phyloP scores from a whole-genome alignment of 2,888 invertebrate species.

The Aproaerema taeniolella region DNA sequence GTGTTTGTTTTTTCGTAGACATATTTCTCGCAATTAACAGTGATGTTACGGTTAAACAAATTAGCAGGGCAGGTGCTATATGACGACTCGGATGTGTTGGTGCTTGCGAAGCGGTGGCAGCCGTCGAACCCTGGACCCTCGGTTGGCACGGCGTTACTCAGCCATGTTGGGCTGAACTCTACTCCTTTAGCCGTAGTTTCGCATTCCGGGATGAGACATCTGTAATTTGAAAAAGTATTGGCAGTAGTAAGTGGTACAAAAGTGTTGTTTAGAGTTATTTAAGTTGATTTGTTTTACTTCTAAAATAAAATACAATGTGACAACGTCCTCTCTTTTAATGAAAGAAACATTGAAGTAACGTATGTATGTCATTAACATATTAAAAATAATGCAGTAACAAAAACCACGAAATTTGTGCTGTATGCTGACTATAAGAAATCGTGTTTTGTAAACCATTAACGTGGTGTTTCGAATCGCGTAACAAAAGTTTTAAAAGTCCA shows the following conservation, averaged over 20 bases:
- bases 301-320: too few species aligned
- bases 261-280: too few species aligned
- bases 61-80: constrained; percentile 36
- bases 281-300: too few species aligned
- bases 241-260: neutral
- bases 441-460: too few species aligned
- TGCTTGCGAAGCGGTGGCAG: constrained; percentile 51
- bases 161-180: constrained; percentile 47
- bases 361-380: too few species aligned
- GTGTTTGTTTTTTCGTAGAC: constrained; percentile 46
- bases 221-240: constrained; percentile 11
- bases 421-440: too few species aligned
- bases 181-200: constrained; percentile 21
- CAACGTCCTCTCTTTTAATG: too few species aligned
- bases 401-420: too few species aligned
- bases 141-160: constrained; percentile 49
- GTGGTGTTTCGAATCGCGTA: too few species aligned
- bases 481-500: too few species aligned
- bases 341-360: too few species aligned
- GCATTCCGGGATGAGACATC: constrained; percentile 34
- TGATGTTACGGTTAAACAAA: constrained; percentile 35
- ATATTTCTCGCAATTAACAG: constrained; percentile 35
- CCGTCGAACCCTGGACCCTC: constrained; percentile 40
- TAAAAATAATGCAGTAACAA: too few species aligned
- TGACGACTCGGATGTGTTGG: neutral